Conservation (phyloP, 2,888 invertebrate species). For the Abrostola tripartita region DNA sequence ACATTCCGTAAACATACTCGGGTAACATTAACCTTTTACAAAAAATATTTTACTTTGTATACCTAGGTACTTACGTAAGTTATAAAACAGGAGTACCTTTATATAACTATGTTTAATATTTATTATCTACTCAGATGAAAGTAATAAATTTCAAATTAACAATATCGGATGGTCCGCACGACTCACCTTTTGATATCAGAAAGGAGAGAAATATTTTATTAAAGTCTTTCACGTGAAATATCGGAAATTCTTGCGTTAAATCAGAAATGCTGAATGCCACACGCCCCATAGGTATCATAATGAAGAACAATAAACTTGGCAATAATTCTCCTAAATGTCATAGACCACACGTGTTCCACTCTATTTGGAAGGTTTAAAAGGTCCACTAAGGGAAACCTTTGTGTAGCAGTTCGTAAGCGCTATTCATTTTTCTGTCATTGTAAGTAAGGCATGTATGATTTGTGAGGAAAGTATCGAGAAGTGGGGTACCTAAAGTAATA, state of each 20-base stretch:
- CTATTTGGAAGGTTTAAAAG: slow-evolving; percentile 67
- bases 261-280: slow-evolving; percentile 45
- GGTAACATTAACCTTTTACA: slow-evolving; percentile 24
- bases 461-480: slow-evolving; percentile 40
- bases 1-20: slow-evolving; percentile 39
- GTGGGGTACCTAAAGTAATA: slow-evolving; percentile 15
- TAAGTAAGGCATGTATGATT: slow-evolving; percentile 54
- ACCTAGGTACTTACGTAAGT: not conserved
- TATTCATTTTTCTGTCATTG: slow-evolving; percentile 68
- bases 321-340: slow-evolving; percentile 74
- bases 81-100: not conserved
- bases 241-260: slow-evolving; percentile 43
- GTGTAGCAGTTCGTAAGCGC: slow-evolving; percentile 63
- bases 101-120: not conserved
- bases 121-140: slow-evolving; percentile 3
- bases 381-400: slow-evolving; percentile 64
- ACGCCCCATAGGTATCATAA: slow-evolving; percentile 62
- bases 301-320: slow-evolving; percentile 63
- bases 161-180: slow-evolving; percentile 24
- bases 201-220: slow-evolving; percentile 39
- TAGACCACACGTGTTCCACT: slow-evolving; percentile 71
- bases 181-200: slow-evolving; percentile 18
- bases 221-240: slow-evolving; percentile 41
- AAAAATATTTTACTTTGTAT: slow-evolving; percentile 10
- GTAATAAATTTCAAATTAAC: slow-evolving; percentile 25